These are phyloP conservation scores for Drosophila truncata DNA, from an alignment of 1,140 invertebrate genomes.

Conservation along the genomic window DNA sequence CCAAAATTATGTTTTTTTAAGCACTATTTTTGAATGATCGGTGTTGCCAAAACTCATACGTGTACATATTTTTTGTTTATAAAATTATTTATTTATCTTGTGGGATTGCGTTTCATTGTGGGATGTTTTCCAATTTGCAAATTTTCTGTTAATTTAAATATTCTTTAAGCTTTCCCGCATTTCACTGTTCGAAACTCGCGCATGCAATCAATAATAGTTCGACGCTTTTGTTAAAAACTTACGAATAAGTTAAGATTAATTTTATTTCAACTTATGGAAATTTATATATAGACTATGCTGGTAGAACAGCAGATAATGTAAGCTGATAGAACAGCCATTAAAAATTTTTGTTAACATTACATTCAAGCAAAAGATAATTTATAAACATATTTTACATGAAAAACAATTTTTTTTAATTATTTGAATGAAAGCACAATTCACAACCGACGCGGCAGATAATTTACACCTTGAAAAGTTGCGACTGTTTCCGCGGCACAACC, in stretches of 20 bases:
- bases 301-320: background rate
- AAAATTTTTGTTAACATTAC: background rate
- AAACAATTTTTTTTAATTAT: background rate
- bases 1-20: background rate
- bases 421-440: background rate
- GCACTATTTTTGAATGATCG: conserved; percentile 6
- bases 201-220: background rate
- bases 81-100: too few relatives aligned
- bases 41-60: background rate
- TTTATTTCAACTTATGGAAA: background rate
- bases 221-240: too few relatives aligned
- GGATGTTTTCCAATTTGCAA: background rate
- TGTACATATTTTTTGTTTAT: background rate
- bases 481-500: conserved; percentile 7
- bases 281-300: background rate
- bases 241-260: too few relatives aligned
- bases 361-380: background rate
- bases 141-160: background rate
- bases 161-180: background rate
- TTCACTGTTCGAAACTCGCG: background rate
- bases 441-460: background rate
- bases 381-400: background rate
- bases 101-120: too few relatives aligned
- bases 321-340: background rate
- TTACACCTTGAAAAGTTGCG: background rate